Evolutionary conservation across 2,888 invertebrate genomes (phyloP), one percentile per base, ranked within the genome.

Genomic region (Elaeidobius kamerunicus): DNA sequence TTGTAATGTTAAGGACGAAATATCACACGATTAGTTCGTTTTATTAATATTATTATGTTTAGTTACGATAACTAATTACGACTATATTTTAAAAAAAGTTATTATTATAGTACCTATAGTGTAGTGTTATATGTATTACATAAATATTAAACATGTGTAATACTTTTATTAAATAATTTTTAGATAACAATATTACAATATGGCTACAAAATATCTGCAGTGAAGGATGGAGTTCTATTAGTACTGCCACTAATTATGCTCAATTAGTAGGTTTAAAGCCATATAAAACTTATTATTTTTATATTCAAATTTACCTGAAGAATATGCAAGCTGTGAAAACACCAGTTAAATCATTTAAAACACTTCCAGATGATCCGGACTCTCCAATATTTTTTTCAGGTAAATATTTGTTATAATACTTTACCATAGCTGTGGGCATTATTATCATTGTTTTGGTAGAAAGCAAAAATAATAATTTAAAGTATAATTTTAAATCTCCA

Each of bases 271-370:
- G 77, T 38, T 71, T 91, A 14, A 74, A 79, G 53, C 84, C 86
- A 0, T 81, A 77, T 68, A 86, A 86, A 0, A 77, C 77, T 38
- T 93, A 93, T 69, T 86, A 84, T 0, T 81, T 81, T 51, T 86
- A 87, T 65, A 79, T 92, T 9, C 83, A 85, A 65, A 63, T 59
- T 6, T 67, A 68, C 47, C 57, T 56, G 0, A 62, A 60, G 7
- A 47, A 47, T 17, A 44, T 27, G 20, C 28, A 38, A n/a, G 39
- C 32, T 18, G 11, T n/a, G 11, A 30, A 32, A 39, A 42, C 52
- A 1, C 3, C 19, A 11, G 75, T 86, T 6, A 68, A 75, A 34
- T 84, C 82, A 68, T 86, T 88, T 68, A 75, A 69, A 28, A 91
- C 91, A 0, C 60, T 72, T 20, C 75, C 82, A 68, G 73, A 80